phyloP scores from a whole-genome alignment of 2,797 vertebrate genomes.

The Kryptopterus vitreolus region DNA sequence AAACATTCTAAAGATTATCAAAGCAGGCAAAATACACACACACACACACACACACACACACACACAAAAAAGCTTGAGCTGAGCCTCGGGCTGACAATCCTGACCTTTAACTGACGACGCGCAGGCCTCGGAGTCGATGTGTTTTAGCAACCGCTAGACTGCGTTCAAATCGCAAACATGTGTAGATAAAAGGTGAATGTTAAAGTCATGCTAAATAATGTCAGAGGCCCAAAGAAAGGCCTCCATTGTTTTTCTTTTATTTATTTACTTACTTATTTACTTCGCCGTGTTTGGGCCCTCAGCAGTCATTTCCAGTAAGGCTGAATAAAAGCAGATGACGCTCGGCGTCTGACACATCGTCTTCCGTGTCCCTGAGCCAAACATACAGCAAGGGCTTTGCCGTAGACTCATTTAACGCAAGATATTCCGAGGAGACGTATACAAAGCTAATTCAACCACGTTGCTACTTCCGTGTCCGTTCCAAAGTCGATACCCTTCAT shows the following conservation, averaged over 20 bases:
- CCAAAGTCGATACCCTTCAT: not conserved
- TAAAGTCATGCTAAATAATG: constrained; percentile 10
- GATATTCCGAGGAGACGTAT: not conserved
- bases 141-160: constrained; percentile 11
- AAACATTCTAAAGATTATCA: not conserved
- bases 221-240: constrained; percentile 13
- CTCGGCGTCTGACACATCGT: not conserved
- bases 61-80: not conserved
- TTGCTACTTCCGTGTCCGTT: too few species aligned
- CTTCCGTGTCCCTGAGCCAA: not conserved
- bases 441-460: not conserved
- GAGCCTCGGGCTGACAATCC: not conserved
- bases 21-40: not conserved
- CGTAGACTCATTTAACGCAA: not conserved
- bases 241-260: not conserved
- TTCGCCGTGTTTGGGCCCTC: not conserved
- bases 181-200: constrained; percentile 32
- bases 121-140: not conserved
- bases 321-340: constrained; percentile 33
- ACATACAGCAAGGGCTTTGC: not conserved
- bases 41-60: not conserved
- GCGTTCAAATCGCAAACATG: constrained; percentile 25
- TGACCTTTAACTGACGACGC: constrained; percentile 13
- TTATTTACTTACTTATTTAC: too few species aligned
- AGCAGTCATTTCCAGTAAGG: constrained; percentile 1